Evolutionary conservation across 2,797 vertebrate species (phyloP).

Genomic region (Pangasius mekongensis): DNA sequence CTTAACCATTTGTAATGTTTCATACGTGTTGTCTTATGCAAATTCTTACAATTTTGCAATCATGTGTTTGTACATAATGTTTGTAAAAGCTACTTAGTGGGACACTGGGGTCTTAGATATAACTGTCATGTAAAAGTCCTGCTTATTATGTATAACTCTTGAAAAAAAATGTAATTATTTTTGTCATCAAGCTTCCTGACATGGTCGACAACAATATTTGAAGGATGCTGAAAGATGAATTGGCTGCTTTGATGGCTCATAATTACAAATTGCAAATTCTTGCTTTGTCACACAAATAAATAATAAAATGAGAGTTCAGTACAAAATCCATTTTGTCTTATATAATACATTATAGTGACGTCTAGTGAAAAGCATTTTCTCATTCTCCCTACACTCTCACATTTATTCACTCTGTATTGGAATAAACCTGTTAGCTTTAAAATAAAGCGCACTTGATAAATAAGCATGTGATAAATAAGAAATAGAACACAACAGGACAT

Average conservation of each 20-base stretch:
- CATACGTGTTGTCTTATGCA: not conserved
- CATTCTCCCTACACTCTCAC: not conserved
- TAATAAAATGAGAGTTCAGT: not conserved
- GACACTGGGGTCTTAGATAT: not conserved
- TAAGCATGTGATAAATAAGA: not conserved
- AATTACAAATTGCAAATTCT: slow-evolving; percentile 15
- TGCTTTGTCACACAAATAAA: not conserved
- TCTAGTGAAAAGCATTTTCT: not conserved
- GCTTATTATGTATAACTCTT: not conserved
- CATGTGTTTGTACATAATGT: not conserved
- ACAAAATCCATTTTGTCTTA: not conserved
- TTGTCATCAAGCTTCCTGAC: not conserved
- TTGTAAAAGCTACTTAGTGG: not conserved
- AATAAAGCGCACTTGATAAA: not conserved
- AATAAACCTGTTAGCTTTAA: not conserved
- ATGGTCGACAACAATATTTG: slow-evolving; percentile 1
- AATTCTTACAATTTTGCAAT: not conserved
- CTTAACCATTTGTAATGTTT: not conserved
- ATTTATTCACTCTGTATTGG: not conserved
- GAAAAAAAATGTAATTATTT: not conserved
- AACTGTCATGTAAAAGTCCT: not conserved
- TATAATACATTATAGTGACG: not conserved
- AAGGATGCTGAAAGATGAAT: not conserved
- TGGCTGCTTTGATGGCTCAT: not conserved
- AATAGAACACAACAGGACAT: not conserved